These are phyloP conservation scores for Drosophila austrosaltans DNA, from an alignment of 2,888 invertebrate genomes.

Conservation along the genomic window DNA sequence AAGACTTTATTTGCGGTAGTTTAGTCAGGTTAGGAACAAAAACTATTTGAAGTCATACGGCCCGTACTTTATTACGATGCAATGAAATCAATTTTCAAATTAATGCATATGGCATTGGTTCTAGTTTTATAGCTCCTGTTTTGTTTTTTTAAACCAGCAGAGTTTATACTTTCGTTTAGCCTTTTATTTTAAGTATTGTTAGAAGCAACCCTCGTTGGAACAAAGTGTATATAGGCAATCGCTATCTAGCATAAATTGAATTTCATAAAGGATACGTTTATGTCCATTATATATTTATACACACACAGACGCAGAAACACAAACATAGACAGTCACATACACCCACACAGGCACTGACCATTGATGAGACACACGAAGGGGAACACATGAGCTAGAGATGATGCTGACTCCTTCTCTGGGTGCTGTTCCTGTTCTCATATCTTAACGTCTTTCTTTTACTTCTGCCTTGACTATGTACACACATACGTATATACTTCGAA, in stretches of 20 bases:
- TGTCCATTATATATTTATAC: constrained; percentile 59
- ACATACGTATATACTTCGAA: constrained; percentile 20
- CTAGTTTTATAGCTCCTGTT: too few species aligned
- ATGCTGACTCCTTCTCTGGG: constrained; percentile 13
- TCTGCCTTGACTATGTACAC: constrained; percentile 21
- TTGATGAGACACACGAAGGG: constrained; percentile 27
- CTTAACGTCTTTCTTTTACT: constrained; percentile 59
- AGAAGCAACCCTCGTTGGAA: constrained; percentile 25
- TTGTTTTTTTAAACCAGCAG: not conserved
- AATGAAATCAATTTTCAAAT: too few species aligned
- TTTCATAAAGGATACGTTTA: constrained; percentile 72
- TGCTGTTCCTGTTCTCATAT: constrained; percentile 59
- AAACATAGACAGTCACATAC: constrained; percentile 24
- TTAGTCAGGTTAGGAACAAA: too few species aligned
- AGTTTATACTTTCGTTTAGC: not conserved
- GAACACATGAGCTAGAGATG: not conserved
- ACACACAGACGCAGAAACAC: constrained; percentile 23
- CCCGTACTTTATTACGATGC: too few species aligned
- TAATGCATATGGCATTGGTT: too few species aligned
- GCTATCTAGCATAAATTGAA: constrained; percentile 65
- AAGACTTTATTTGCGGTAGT: too few species aligned
- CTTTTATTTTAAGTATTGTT: not conserved
- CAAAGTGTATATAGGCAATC: constrained; percentile 30
- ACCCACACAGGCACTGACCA: constrained; percentile 37
- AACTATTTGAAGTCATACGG: too few species aligned